Conservation (phyloP, 2,888 invertebrate genomes). For the Gasteruption jaculator region DNA sequence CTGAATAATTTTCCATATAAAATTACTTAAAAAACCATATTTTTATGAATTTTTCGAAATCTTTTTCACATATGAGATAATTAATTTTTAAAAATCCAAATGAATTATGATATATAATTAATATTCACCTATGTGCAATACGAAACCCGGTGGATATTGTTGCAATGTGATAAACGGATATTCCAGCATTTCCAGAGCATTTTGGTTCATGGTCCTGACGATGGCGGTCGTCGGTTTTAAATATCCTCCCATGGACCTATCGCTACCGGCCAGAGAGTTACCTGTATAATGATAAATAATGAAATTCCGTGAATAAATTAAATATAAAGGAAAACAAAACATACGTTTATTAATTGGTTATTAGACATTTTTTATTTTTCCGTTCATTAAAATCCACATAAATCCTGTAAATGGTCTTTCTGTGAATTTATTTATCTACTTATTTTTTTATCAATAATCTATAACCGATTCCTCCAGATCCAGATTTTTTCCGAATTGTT, state of each 20-base stretch:
- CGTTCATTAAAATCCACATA: too few relatives aligned
- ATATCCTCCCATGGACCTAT: conserved; percentile 60
- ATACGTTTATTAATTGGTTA: background rate
- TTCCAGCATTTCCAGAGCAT: conserved; percentile 84
- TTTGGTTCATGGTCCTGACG: conserved; percentile 67
- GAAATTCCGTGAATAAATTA: background rate
- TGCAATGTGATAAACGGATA: conserved; percentile 94
- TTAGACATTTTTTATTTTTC: background rate
- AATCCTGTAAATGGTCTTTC: too few relatives aligned
- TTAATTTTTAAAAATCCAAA: too few relatives aligned
- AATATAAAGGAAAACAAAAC: background rate
- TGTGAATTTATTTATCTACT: too few relatives aligned
- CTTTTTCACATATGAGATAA: too few relatives aligned
- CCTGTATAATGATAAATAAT: conserved; percentile 55
- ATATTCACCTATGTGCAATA: conserved; percentile 76
- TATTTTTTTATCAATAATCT: too few relatives aligned
- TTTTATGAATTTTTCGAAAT: too few relatives aligned
- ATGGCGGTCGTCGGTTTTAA: conserved; percentile 55
- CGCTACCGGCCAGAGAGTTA: conserved; percentile 69
- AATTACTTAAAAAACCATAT: too few relatives aligned
- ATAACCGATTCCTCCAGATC: too few relatives aligned
- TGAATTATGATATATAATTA: too few relatives aligned
- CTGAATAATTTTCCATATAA: too few relatives aligned
- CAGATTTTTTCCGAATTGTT: too few relatives aligned
- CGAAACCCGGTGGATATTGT: conserved; percentile 84